phyloP scores from a whole-genome alignment of 2,888 invertebrate genomes.

The Andrena camellia region DNA sequence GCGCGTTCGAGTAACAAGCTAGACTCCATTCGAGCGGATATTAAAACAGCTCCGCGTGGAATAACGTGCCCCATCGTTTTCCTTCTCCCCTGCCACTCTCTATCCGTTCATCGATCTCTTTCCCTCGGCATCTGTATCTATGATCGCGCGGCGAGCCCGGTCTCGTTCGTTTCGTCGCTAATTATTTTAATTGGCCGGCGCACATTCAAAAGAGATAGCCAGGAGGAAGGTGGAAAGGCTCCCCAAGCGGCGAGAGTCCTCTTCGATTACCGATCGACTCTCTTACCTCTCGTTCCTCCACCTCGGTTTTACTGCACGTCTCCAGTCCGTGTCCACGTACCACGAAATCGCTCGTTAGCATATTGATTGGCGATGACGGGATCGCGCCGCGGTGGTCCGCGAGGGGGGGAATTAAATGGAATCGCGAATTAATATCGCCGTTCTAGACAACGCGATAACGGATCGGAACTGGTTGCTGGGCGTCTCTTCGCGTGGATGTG shows the following conservation, averaged over 20 bases:
- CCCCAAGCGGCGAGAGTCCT: slow-evolving; percentile 68
- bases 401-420: slow-evolving; percentile 76
- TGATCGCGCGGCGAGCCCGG: slow-evolving; percentile 78
- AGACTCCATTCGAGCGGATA: slow-evolving; percentile 57
- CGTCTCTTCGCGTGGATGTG: neutral
- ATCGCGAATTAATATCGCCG: slow-evolving; percentile 77
- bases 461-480: neutral
- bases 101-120: slow-evolving; percentile 59
- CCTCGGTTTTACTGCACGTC: slow-evolving; percentile 11
- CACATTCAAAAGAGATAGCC: slow-evolving; percentile 83
- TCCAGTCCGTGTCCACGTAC: slow-evolving; percentile 19
- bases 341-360: slow-evolving; percentile 83
- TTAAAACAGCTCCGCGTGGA: slow-evolving; percentile 67
- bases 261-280: slow-evolving; percentile 73
- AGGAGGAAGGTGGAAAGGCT: slow-evolving; percentile 69
- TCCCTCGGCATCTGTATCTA: slow-evolving; percentile 78
- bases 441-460: slow-evolving; percentile 42
- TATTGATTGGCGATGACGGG: slow-evolving; percentile 85
- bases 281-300: slow-evolving; percentile 20
- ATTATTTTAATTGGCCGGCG: slow-evolving; percentile 85
- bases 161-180: slow-evolving; percentile 84
- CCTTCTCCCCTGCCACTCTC: slow-evolving; percentile 49
- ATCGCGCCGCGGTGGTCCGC: slow-evolving; percentile 71
- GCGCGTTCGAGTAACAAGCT: slow-evolving; percentile 38
- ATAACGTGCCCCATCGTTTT: slow-evolving; percentile 62